Evolutionary conservation across 2,113 vertebrate genomes (phyloP), one percentile per base, ranked within the genome.

Genomic region (Xyliphius kryptos): DNA sequence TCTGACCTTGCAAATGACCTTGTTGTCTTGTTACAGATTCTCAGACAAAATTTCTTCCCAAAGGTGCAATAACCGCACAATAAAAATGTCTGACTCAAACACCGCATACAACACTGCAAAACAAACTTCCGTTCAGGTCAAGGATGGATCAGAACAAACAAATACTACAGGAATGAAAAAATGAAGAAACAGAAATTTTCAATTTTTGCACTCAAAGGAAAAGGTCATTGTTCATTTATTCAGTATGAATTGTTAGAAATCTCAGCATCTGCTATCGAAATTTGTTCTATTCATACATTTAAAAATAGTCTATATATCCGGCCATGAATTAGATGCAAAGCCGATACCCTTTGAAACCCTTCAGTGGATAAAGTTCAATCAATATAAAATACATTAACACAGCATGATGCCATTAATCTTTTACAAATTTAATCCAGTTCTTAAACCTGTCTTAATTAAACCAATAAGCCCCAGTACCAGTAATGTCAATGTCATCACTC

Each of bases 301-400:
- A n/a, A n/a, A n/a, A n/a, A 56, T 55, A 57, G 20, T 16, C 54
- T 51, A 12, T 46, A 63, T 14, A 16, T 55, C 61, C 9, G 41
- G 7, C 17, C 7, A 22, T 51, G 19, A 50, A 17, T 57, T 16
- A 58, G 46, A 41, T 17, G n/a, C n/a, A 41, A 57, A 50, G 8
- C 5, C 12, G 8, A 64, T 64, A 56, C 19, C 22, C 40, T 64
- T 38, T 48, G 12, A 37, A 47, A 48, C 11, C 19, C 2, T 56
- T 32, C 36, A n/a, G 21, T 49, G 32, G 17, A 48, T 56, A 49
- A n/a, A 41, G 54, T 66, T 40, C 17, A 41, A 50, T 57, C 63
- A 57, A 19, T 66, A n/a, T 43, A 50, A 66, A 66, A n/a, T 58
- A 43, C n/a, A 52, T 66, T 20, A 44, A 22, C 12, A 13, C 11